Evolutionary conservation across 2,797 vertebrate species (phyloP), one percentile per base, ranked within the genome.

Genomic region (Momotus momota): DNA sequence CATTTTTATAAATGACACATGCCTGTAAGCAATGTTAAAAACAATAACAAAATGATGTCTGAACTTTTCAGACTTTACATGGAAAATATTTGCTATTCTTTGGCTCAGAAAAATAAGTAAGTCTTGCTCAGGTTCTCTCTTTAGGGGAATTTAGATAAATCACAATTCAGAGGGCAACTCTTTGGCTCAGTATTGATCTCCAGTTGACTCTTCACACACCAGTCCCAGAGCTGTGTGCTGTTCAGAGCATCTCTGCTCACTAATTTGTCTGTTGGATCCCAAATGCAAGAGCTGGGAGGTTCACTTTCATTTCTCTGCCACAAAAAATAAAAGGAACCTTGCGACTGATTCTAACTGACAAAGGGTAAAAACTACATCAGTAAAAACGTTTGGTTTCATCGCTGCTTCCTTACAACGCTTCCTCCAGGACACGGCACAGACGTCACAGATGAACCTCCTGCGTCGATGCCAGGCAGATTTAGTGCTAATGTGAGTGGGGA

Each of bases 41-140:
- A n/a, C 75, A 94, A 10, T 74, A 67, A 96, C 38, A 60, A 75
- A 95, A 86, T 58, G 2, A 33, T 52, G 40, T 38, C 78, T 90
- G 67, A 77, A 81, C 38, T 86, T 86, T 64, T 90, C 88, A 90
- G 81, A 81, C 29, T 81, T 60, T 66, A 57, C 15, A 22, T 29
- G 89, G 87, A 90, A 96, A 91, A 79, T 72, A 86, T 78, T 90
- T 86, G 19, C 51, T 74, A 15, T 40, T 86, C 54, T 29, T 82
- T 64, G 83, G 25, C 40, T 57, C 25, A 40, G 70, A 95, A 91
- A 71, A 71, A 65, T 27, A 71, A 83, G 13, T 40, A 49, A 81
- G 6, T 66, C 46, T 49, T 70, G 31, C 55, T 64, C 71, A 19
- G 60, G 12, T 67, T 67, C 64, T 67, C 7, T 67, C 33, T 77